phyloP scores from a whole-genome alignment of 2,113 vertebrate species.

The Xiphophorus hellerii region DNA sequence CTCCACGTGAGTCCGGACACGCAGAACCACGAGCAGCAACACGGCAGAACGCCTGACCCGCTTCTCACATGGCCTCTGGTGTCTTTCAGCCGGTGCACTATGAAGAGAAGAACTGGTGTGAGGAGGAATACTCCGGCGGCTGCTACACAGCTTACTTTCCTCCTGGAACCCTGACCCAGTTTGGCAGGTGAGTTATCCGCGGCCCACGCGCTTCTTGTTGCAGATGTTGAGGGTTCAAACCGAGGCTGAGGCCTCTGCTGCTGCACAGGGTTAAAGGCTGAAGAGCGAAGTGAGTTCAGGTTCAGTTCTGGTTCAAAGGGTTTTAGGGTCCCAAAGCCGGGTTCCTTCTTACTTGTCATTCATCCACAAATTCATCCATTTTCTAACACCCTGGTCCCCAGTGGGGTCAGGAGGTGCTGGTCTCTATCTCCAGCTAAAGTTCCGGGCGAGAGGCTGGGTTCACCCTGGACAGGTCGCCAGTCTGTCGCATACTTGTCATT shows the following conservation, averaged over 20 bases:
- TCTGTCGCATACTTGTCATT: too few relatives aligned
- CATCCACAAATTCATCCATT: too few relatives aligned
- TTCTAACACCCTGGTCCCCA: too few relatives aligned
- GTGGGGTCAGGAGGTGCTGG: too few relatives aligned
- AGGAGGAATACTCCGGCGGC: constrained; percentile 96
- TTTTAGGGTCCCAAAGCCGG: neutral
- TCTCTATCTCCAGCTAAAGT: too few relatives aligned
- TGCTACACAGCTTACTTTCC: constrained; percentile 96
- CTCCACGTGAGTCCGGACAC: constrained; percentile 84
- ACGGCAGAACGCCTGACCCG: too few relatives aligned
- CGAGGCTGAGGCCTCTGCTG: neutral
- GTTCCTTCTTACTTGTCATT: neutral
- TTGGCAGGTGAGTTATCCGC: constrained; percentile 83
- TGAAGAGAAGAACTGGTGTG: constrained; percentile 99
- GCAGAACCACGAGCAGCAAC: too few relatives aligned
- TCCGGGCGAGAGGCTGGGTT: too few relatives aligned
- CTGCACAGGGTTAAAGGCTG: neutral
- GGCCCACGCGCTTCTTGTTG: neutral
- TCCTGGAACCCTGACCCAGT: constrained; percentile 94
- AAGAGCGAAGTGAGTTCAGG: neutral
- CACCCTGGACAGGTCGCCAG: too few relatives aligned
- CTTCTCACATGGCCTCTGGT: neutral
- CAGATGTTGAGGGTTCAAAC: neutral
- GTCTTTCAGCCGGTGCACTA: constrained; percentile 90
- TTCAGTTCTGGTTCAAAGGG: neutral